Base-by-base conservation (phyloP, 2,113 vertebrate genomes). In the Ophiodon elongatus region DNA sequence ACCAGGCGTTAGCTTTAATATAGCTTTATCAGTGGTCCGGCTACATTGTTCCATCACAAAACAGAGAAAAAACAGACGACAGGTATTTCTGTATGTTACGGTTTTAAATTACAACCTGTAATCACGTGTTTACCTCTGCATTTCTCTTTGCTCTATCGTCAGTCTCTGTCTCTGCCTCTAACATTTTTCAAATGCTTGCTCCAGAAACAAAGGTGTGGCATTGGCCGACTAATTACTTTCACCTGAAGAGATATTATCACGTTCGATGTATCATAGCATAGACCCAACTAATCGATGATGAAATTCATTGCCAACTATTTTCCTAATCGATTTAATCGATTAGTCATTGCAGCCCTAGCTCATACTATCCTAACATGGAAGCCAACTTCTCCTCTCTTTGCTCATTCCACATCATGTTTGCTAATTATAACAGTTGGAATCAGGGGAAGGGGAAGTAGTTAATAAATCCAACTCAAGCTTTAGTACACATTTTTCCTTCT, bases 381-480 rank as follows among this genome's bases (percentile, higher is more conserved):
- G 76, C 9, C 23, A 27, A 57, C 71, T 5, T 47, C 23, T 23
- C 47, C 19, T 14, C 8, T 62, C 6, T 35, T 76, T 84, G 31
- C 29, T 60, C 27, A 29, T 33, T 70, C 14, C 35, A 63, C 14
- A n/a, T 57, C 13, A 39, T 35, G 11, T 64, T 75, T 65, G 45
- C 39, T 69, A 71, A 72, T 14, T 81, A 67, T n/a, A 45, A 43
- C 14, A 31, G 23, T 8, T 57, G 2, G 37, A 57, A 33, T 39
- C 31, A 59, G 47, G 13, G n/a, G 57, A 15, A 67, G 2, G 2
- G 0, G 29, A 67, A 65, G 54, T 15, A 67, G 39, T 52, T 41
- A 35, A 73, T 47, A 31, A 31, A 84, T 78, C 50, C 13, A 50
- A 15, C 27, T 56, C 41, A 13, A 31, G 11, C 37, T 72, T 64